Conservation (phyloP, 2,797 vertebrate species). For the Hippopotamyrus pictus region DNA sequence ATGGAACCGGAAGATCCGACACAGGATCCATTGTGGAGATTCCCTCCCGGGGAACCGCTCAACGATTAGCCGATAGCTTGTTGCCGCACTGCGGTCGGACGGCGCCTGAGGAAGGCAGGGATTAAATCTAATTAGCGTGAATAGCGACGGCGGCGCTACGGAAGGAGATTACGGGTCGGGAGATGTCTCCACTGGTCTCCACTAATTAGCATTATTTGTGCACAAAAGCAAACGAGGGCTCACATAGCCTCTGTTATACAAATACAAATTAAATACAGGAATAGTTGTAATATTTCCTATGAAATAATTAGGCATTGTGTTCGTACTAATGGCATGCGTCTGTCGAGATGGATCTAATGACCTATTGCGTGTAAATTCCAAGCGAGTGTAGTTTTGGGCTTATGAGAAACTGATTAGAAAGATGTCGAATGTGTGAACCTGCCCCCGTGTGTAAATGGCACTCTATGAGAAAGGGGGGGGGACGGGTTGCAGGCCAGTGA, state of each 20-base stretch:
- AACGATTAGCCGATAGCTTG: slow-evolving; percentile 29
- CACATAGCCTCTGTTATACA: slow-evolving; percentile 12
- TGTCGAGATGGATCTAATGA: neutral
- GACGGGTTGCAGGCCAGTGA: neutral
- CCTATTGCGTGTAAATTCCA: neutral
- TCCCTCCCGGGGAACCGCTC: slow-evolving; percentile 22
- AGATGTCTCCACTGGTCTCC: slow-evolving; percentile 54
- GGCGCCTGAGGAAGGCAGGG: slow-evolving; percentile 41
- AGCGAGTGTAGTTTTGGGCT: neutral
- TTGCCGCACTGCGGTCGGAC: slow-evolving; percentile 40
- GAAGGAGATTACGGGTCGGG: slow-evolving; percentile 47
- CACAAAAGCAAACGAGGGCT: slow-evolving; percentile 9
- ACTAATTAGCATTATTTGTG: slow-evolving; percentile 68
- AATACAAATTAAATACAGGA: neutral
- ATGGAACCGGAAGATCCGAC: slow-evolving; percentile 52
- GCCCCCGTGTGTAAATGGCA: neutral
- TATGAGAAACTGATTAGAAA: neutral
- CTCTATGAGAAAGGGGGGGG: neutral
- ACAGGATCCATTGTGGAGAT: slow-evolving; percentile 30
- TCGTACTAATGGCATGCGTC: neutral
- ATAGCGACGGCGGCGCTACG: slow-evolving; percentile 62
- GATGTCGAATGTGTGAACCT: neutral
- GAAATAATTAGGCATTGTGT: neutral
- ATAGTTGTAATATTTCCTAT: neutral
- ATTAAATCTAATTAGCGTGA: slow-evolving; percentile 69